Evolutionary conservation across 2,113 vertebrate genomes (phyloP).

Genomic region (Empidonax traillii): DNA sequence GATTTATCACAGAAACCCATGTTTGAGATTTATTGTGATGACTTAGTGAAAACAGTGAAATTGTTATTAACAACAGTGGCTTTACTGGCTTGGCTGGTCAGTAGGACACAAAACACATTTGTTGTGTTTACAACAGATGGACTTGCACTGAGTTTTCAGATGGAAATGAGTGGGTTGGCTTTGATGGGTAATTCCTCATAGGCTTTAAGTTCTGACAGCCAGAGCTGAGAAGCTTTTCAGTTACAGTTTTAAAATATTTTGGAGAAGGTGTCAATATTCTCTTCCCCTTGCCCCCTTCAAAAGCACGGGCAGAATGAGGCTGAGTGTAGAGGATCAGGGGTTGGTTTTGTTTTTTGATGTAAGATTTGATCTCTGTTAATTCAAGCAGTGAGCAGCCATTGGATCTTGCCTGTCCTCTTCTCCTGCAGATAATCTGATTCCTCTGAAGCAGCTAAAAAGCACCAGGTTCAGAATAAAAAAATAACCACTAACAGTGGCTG

Average conservation of each 20-base stretch:
- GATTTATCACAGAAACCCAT: background rate
- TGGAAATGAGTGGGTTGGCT: background rate
- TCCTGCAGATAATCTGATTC: background rate
- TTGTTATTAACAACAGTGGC: background rate
- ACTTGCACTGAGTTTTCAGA: background rate
- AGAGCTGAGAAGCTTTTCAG: background rate
- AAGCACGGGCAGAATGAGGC: background rate
- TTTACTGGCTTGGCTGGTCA: background rate
- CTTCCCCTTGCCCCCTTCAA: background rate
- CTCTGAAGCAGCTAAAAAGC: background rate
- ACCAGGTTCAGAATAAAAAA: background rate
- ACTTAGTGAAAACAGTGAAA: background rate
- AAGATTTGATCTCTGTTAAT: background rate
- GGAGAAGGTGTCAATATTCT: rapidly evolving
- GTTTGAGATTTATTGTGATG: background rate
- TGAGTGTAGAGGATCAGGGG: background rate
- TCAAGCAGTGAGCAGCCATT: background rate
- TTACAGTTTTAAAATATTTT: background rate
- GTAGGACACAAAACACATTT: background rate
- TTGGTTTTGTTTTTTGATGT: background rate
- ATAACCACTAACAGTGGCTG: background rate
- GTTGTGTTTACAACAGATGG: background rate
- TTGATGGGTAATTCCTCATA: background rate
- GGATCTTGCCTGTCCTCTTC: background rate
- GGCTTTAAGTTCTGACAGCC: background rate